phyloP scores from a whole-genome alignment of 2,113 vertebrate species.

The Callipepla californica region DNA sequence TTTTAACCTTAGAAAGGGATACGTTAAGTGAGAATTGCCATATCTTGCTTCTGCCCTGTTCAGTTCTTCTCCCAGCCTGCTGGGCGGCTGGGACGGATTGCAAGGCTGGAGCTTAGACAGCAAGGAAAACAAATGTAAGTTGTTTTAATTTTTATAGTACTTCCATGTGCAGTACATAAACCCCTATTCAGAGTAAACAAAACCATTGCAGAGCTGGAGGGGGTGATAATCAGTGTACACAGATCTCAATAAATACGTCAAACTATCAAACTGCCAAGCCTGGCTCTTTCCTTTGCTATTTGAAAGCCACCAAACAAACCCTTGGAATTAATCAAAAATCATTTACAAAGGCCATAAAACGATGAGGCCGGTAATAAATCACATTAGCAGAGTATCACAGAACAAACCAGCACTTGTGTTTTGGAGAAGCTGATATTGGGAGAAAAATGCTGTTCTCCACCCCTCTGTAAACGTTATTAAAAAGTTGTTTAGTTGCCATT shows the following conservation, averaged over 20 bases:
- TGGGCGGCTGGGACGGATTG: neutral
- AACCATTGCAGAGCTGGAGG: neutral
- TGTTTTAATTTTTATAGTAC: slow-evolving; percentile 18
- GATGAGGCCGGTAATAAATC: neutral
- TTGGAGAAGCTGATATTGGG: neutral
- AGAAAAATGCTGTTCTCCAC: neutral
- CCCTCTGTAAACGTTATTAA: neutral
- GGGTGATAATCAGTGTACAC: slow-evolving; percentile 9
- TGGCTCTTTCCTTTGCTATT: slow-evolving; percentile 4
- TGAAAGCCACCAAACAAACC: neutral
- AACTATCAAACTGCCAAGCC: neutral
- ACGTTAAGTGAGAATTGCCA: slow-evolving; percentile 11
- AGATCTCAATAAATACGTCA: neutral
- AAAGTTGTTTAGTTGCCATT: slow-evolving; percentile 24
- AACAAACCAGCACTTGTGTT: neutral
- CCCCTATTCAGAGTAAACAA: neutral
- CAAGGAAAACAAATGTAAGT: slow-evolving; percentile 12
- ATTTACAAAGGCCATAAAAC: slow-evolving; percentile 18
- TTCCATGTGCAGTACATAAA: slow-evolving; percentile 24
- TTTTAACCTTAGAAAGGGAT: neutral
- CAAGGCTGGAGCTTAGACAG: neutral
- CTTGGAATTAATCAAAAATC: slow-evolving; percentile 31
- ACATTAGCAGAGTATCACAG: neutral
- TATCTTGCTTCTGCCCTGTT: neutral
- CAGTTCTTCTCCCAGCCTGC: neutral